Evolutionary conservation across 2,888 invertebrate genomes (phyloP), one percentile per base, ranked within the genome.

Genomic region (Cheilosia vulpina): DNA sequence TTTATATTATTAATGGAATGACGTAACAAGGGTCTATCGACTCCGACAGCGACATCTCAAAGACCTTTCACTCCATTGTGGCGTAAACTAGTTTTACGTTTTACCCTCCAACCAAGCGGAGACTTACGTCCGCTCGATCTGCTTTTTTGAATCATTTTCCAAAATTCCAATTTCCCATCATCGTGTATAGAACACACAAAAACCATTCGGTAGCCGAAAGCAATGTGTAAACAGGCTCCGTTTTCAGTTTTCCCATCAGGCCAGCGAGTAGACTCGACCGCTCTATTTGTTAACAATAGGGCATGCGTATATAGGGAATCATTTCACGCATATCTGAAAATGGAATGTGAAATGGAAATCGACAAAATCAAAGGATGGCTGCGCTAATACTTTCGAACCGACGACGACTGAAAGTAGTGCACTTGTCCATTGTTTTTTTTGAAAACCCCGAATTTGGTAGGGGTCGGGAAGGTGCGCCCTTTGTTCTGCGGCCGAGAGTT

Each of bases 281-380:
- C 43, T 47, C 27, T 19, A 50, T 85, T 66, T 71, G 66, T 81
- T 76, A 85, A 85, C 81, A 81, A 85, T 68, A 47, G 52, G 27
- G 4, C 31, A 31, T 27, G 62, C 31, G 17, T 27, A 5, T 27
- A 5, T 9, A 31, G 27, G 38, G 81, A 81, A 81, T 77, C 77
- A 85, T 85, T 85, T 85, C 85, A 85, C 81, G 85, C 85, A 68
- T 80, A 80, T 85, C 71, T 77, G 27, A 6, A 68, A 66, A 81
- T 73, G 81, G 66, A 81, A 85, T 81, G 76, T 72, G 57, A 52
- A 79, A 79, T 57, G 19, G 43, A 69, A 76, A 52, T 43, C 13
- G 52, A 52, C 52, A 38, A 52, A 58, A 52, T 66, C 58, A 75
- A 71, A 57, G 69, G 57, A 69, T 76, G 57, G 31, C 47, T 65